These are phyloP conservation scores for Syrrhaptes paradoxus DNA, from an alignment of 2,113 vertebrate genomes.

Conservation along the genomic window DNA sequence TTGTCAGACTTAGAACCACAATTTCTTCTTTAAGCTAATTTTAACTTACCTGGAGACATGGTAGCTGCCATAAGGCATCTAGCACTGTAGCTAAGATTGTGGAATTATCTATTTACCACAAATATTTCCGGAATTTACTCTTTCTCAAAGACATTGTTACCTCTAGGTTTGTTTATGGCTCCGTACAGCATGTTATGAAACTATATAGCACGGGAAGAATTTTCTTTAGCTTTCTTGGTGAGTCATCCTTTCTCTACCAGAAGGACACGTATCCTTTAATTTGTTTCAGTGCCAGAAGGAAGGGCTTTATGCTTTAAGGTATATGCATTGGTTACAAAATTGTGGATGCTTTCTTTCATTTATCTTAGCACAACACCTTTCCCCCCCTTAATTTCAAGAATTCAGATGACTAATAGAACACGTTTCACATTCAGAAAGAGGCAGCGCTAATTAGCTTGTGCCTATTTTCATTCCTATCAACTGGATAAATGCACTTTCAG, in stretches of 20 bases:
- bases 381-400: neutral
- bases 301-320: neutral
- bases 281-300: neutral
- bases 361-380: neutral
- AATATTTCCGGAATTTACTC: neutral
- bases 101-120: neutral
- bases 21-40: neutral
- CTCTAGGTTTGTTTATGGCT: neutral
- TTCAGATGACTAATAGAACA: neutral
- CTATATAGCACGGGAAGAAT: neutral
- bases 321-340: neutral
- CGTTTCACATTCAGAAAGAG: neutral
- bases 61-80: neutral
- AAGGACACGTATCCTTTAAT: constrained; percentile 19
- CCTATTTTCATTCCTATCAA: neutral
- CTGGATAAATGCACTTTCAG: neutral
- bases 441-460: neutral
- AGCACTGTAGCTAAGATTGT: neutral
- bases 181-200: neutral
- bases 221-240: constrained; percentile 6
- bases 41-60: neutral
- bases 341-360: neutral
- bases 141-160: constrained; percentile 2
- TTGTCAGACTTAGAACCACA: neutral
- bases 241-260: constrained; percentile 8